Conservation (phyloP, 2,113 vertebrate species). For the Vulpes ferrilata region DNA sequence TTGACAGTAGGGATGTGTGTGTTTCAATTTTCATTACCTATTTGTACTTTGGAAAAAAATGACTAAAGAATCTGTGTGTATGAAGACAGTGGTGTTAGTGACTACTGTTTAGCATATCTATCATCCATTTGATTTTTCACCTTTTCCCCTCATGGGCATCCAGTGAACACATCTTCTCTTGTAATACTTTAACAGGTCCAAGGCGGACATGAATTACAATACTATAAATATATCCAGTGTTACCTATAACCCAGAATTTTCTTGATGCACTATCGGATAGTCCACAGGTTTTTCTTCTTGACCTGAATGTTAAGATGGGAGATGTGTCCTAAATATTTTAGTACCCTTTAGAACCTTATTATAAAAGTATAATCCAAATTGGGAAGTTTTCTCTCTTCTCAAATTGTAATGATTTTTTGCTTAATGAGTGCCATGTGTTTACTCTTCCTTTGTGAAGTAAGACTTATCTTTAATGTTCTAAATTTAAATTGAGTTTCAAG, state of each 20-base stretch:
- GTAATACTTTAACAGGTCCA: neutral
- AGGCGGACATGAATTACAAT: neutral
- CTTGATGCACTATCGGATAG: neutral
- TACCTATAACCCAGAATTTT: neutral
- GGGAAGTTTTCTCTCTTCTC: neutral
- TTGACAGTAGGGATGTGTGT: neutral
- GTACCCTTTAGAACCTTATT: neutral
- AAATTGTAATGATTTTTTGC: constrained; percentile 41
- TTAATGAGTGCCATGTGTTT: constrained; percentile 45
- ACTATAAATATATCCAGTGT: neutral
- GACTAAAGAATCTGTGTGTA: neutral
- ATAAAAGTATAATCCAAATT: neutral
- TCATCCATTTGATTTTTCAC: neutral
- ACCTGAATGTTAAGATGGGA: neutral
- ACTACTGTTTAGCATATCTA: neutral
- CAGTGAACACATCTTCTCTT: neutral
- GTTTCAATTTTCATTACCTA: constrained; percentile 36
- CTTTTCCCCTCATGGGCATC: neutral
- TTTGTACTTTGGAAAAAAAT: neutral
- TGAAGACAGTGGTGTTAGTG: neutral
- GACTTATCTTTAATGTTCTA: constrained; percentile 61
- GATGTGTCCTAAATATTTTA: neutral
- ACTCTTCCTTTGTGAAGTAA: constrained; percentile 61
- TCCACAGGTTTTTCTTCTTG: constrained; percentile 12
- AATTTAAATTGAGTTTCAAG: constrained; percentile 66